These are phyloP conservation scores for Deilephila elpenor DNA, from an alignment of 2,888 invertebrate genomes.

Conservation along the genomic window DNA sequence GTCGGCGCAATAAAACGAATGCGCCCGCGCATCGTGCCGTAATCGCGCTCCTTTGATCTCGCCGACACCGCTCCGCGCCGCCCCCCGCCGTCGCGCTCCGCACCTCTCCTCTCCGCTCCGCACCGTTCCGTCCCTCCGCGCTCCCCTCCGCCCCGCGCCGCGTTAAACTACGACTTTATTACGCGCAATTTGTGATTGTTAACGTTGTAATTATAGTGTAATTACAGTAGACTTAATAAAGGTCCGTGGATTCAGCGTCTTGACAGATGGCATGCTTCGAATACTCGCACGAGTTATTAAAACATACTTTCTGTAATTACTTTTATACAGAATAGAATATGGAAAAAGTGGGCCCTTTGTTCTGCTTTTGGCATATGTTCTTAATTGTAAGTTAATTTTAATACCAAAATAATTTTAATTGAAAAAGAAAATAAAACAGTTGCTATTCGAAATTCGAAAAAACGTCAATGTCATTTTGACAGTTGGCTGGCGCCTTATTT, in stretches of 20 bases:
- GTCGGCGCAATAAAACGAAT: constrained; percentile 51
- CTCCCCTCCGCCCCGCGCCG: constrained; percentile 44
- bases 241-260: constrained; percentile 16
- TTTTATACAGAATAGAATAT: background rate
- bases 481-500: constrained; percentile 1
- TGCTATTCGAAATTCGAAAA: background rate
- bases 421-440: background rate
- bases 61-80: constrained; percentile 48
- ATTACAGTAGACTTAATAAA: constrained; percentile 46
- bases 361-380: background rate
- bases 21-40: constrained; percentile 69
- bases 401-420: background rate
- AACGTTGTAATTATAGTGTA: constrained; percentile 58
- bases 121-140: constrained; percentile 31
- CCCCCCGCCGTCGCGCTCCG: constrained; percentile 21
- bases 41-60: constrained; percentile 72
- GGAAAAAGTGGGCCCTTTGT: background rate
- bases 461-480: constrained; percentile 1
- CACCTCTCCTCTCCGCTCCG: constrained; percentile 1
- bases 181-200: constrained; percentile 64
- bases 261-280: constrained; percentile 8
- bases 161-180: constrained; percentile 60
- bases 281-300: constrained; percentile 14
- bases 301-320: background rate
- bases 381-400: background rate